phyloP scores from a whole-genome alignment of 2,797 vertebrate species.

The Poliocrania exsul region DNA sequence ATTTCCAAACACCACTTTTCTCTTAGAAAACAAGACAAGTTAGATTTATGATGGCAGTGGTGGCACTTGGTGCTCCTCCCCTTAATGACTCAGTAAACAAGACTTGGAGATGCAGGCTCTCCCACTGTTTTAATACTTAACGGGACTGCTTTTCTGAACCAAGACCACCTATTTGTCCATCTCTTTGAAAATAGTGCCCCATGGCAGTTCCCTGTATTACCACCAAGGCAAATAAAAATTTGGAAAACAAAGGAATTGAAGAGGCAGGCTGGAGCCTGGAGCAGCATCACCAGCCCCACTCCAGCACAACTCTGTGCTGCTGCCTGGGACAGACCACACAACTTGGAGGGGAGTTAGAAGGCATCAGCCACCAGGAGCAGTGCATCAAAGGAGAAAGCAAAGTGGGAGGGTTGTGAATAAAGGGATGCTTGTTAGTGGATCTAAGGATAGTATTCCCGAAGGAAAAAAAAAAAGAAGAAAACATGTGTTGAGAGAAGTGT shows the following conservation, averaged over 20 bases:
- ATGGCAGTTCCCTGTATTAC: neutral
- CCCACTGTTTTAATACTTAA: neutral
- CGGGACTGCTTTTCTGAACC: neutral
- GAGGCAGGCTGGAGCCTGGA: neutral
- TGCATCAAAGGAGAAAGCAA: neutral
- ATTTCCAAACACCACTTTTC: neutral
- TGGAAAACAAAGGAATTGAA: neutral
- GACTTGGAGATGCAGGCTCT: neutral
- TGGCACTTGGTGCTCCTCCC: neutral
- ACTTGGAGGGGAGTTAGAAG: neutral
- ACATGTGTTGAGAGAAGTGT: neutral
- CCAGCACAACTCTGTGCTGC: neutral
- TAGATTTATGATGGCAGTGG: neutral
- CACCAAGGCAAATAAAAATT: neutral
- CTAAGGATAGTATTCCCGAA: neutral
- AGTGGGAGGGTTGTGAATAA: neutral
- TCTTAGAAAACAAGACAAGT: neutral
- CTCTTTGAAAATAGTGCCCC: neutral
- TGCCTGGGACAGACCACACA: neutral
- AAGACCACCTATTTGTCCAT: neutral
- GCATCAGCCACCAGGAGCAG: neutral
- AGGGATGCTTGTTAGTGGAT: neutral
- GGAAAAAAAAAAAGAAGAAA: neutral
- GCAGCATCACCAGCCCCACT: neutral
- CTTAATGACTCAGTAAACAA: neutral